These are phyloP conservation scores for Nanorana parkeri DNA, from an alignment of 2,113 vertebrate species.

Conservation along the genomic window DNA sequence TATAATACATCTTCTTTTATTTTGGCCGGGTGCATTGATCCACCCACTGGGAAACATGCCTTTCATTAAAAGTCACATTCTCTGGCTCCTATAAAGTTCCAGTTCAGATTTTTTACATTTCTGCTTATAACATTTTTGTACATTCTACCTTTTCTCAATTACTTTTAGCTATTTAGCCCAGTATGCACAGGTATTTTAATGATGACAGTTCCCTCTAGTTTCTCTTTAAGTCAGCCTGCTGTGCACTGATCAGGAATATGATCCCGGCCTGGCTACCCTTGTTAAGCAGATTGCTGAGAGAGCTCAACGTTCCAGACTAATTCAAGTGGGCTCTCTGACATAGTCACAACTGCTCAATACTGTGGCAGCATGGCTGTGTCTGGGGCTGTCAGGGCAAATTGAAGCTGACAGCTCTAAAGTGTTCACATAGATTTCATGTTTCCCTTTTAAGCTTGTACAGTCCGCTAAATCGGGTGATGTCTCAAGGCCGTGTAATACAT, in stretches of 20 bases:
- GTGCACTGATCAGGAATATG: neutral
- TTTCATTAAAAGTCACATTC: constrained; percentile 39
- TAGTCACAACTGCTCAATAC: constrained; percentile 57
- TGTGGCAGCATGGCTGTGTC: constrained; percentile 41
- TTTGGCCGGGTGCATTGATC: constrained; percentile 34
- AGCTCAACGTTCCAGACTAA: constrained; percentile 58
- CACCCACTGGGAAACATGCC: constrained; percentile 22
- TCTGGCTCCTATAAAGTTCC: neutral
- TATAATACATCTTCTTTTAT: neutral
- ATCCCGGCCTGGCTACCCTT: constrained; percentile 16
- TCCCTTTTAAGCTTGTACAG: constrained; percentile 64
- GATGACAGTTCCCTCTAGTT: neutral
- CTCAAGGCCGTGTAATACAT: constrained; percentile 25
- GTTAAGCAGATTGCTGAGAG: constrained; percentile 45
- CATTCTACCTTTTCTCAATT: no score
- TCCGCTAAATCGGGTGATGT: constrained; percentile 3
- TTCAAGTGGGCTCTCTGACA: constrained; percentile 33
- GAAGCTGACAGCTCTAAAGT: constrained; percentile 70
- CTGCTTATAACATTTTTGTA: no score
- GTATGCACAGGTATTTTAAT: no score
- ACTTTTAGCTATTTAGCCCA: no score
- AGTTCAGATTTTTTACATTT: no score
- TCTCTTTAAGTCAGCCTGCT: neutral
- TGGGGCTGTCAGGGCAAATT: constrained; percentile 62
- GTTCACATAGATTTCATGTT: constrained; percentile 71